These are phyloP conservation scores for Neoscelio sp. DNA, from an alignment of 2,888 invertebrate species.

Conservation along the genomic window DNA sequence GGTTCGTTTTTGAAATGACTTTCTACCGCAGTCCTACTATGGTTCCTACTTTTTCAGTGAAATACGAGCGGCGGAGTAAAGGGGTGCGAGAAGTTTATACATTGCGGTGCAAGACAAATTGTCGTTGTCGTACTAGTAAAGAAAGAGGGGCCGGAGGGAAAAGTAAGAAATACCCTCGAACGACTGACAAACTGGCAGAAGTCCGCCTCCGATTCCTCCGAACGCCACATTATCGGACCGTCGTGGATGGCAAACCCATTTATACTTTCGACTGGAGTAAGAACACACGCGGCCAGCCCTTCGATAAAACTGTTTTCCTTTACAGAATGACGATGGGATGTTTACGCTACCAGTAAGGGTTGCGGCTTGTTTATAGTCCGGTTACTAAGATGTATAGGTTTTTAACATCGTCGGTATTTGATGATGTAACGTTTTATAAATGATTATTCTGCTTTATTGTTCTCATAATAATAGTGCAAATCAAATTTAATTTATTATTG, in stretches of 20 bases:
- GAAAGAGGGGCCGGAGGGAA: slow-evolving; percentile 34
- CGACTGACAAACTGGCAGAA: slow-evolving; percentile 80
- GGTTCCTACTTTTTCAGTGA: slow-evolving; percentile 46
- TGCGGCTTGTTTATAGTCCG: slow-evolving; percentile 37
- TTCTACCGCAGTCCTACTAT: slow-evolving; percentile 10
- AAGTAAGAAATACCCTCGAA: slow-evolving; percentile 76
- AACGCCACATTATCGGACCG: slow-evolving; percentile 81
- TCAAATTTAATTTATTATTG: too few relatives aligned
- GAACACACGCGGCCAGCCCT: slow-evolving; percentile 47
- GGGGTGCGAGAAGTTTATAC: slow-evolving; percentile 76
- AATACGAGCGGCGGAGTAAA: slow-evolving; percentile 58
- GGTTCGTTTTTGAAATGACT: slow-evolving; percentile 52
- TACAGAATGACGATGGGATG: slow-evolving; percentile 40
- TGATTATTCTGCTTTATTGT: slow-evolving; percentile 10
- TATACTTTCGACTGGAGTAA: slow-evolving; percentile 74
- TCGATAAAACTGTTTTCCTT: slow-evolving; percentile 64
- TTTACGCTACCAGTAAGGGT: slow-evolving; percentile 26
- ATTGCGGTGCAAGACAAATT: slow-evolving; percentile 78
- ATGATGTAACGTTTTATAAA: slow-evolving; percentile 14
- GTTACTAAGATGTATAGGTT: slow-evolving; percentile 30
- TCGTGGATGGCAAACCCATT: slow-evolving; percentile 80
- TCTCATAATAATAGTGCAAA: too few relatives aligned
- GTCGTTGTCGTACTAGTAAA: slow-evolving; percentile 67
- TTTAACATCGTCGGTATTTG: slow-evolving; percentile 12
- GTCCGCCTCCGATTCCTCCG: slow-evolving; percentile 77